Evolutionary conservation across 1,140 invertebrate genomes (phyloP).

Genomic region (Zophobas morio): DNA sequence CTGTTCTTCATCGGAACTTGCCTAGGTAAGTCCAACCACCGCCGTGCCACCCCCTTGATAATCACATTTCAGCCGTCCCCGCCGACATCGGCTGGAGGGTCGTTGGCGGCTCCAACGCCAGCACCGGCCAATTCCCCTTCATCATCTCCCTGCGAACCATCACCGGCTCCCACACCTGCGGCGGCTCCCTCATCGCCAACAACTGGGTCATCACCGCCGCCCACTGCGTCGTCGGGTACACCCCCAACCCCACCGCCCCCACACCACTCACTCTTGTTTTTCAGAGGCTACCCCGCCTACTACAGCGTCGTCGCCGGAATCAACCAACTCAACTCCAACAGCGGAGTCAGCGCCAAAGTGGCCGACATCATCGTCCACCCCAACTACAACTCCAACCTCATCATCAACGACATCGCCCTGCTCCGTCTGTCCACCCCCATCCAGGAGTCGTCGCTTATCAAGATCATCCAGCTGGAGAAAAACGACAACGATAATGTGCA

Average conservation of each 20-base stretch:
- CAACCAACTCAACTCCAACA: constrained; percentile 65
- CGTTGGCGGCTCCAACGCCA: constrained; percentile 7
- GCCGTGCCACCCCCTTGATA: background rate
- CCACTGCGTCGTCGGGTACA: constrained; percentile 69
- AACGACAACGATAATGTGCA: constrained; percentile 58
- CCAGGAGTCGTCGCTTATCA: constrained; percentile 59
- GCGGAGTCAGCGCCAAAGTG: constrained; percentile 62
- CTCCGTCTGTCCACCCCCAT: constrained; percentile 27
- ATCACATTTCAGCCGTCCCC: background rate
- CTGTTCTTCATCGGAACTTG: no score
- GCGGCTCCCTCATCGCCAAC: constrained; percentile 71
- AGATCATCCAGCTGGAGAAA: constrained; percentile 63
- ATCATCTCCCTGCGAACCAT: constrained; percentile 50
- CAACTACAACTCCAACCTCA: constrained; percentile 58
- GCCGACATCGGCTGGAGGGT: background rate
- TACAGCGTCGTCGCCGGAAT: constrained; percentile 67
- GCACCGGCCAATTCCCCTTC: constrained; percentile 20
- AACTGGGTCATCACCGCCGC: constrained; percentile 75
- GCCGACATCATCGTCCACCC: constrained; percentile 67
- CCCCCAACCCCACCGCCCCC: background rate
- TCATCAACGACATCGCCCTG: constrained; percentile 45
- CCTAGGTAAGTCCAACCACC: no score
- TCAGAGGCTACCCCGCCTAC: background rate
- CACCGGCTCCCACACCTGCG: constrained; percentile 66
- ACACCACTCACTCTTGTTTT: background rate